Evolutionary conservation across 2,113 vertebrate species (phyloP).

Genomic region (Coptodon rendalli): DNA sequence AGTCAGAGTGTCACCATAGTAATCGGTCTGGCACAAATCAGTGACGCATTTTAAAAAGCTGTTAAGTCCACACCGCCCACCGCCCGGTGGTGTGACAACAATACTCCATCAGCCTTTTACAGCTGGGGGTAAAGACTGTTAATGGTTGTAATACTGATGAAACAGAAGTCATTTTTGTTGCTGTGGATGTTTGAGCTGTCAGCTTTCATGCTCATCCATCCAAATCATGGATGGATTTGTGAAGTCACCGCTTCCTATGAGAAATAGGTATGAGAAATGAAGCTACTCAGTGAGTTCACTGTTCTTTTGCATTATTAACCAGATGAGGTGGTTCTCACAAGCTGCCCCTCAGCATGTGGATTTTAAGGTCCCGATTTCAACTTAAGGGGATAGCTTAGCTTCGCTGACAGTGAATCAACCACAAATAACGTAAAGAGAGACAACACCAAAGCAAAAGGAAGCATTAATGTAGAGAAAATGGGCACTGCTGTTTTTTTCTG

Average conservation of each 20-base stretch:
- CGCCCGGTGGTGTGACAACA: neutral
- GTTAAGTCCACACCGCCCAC: neutral
- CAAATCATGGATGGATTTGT: neutral
- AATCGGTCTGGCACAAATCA: neutral
- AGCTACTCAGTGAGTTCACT: neutral
- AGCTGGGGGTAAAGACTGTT: rapidly evolving
- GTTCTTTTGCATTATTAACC: rapidly evolving
- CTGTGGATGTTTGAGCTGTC: neutral
- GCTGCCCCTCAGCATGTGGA: rapidly evolving
- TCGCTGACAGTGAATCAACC: neutral
- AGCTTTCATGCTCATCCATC: rapidly evolving
- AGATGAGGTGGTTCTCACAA: neutral
- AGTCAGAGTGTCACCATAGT: neutral
- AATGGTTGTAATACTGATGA: neutral
- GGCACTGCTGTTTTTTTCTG: neutral
- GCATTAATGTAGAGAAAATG: neutral
- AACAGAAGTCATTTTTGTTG: neutral
- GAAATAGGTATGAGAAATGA: neutral
- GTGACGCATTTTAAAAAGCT: neutral
- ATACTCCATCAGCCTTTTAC: neutral
- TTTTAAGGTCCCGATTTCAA: neutral
- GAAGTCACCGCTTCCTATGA: neutral
- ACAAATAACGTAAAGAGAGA: neutral
- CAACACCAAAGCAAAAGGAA: neutral
- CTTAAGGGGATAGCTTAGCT: neutral